Evolutionary conservation across 2,113 vertebrate genomes (phyloP), one percentile per base, ranked within the genome.

Genomic region (Xiphophorus maculatus): DNA sequence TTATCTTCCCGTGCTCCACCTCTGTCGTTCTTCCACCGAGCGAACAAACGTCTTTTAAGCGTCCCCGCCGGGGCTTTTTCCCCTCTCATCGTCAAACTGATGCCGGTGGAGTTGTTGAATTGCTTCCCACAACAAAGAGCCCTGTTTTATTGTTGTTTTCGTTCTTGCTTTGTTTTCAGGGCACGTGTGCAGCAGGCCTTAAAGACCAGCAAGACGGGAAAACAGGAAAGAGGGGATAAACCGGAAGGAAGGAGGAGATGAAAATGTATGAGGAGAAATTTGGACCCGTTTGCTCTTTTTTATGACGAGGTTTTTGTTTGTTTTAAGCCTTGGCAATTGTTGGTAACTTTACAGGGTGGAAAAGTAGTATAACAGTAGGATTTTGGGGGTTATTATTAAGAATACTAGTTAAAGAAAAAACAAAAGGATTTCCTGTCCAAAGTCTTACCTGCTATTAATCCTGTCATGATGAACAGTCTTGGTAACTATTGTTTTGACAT

Each of bases 141-240:
- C 29, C 28, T 63, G 78, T 71, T 84, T 91, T 85, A 87, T 73
- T 83, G 73, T 68, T 68, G 63, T 79, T 85, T 13, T 14, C 9
- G 35, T 42, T 42, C 14, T 42, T 13, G 12, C 15, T 42, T 42
- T 15, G 40, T 42, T 42, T 80, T 88, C 51, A 74, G 77, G 79
- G 77, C 82, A 87, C 85, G 91, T 87, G 74, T 80, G 86, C 71
- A 67, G 79, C 85, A 92, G 86, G 91, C 90, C 90, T 83, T 42
- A 87, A 29, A 85, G 86, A 67, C 65, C 68, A 70, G 27, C 63
- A 83, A 73, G 85, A 87, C 74, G 64, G 64, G 63, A 68, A 32
- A 66, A 63, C 48, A 69, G 62, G 60, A 40, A 44, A 32, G 35
- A n/a, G 15, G 61, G 6, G 19, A 28, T 44, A 27, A 58, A 30